Evolutionary conservation across 2,888 invertebrate species (phyloP).

Genomic region (Glomeris marginata): DNA sequence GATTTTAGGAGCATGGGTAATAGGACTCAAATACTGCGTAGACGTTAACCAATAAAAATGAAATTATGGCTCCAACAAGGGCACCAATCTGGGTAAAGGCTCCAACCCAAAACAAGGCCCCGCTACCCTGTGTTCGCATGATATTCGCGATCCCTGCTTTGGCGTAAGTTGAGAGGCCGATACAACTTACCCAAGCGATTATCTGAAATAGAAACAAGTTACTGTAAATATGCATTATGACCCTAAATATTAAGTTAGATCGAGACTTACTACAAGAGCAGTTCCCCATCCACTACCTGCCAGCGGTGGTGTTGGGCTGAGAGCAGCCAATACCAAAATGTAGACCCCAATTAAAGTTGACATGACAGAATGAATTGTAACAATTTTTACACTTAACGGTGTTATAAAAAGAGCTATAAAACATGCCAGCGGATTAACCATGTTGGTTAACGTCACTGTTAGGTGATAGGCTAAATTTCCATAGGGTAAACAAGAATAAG

Average conservation of each 20-base stretch:
- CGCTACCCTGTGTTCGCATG: slow-evolving; percentile 52
- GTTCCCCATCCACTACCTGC: too few species aligned
- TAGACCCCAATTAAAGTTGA: too few species aligned
- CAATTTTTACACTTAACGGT: too few species aligned
- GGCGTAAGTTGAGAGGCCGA: slow-evolving; percentile 54
- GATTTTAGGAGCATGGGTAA: slow-evolving; percentile 3
- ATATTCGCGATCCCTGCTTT: slow-evolving; percentile 62
- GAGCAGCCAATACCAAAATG: too few species aligned
- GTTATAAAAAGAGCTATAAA: too few species aligned
- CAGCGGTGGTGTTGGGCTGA: too few species aligned
- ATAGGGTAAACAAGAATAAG: slow-evolving; percentile 67
- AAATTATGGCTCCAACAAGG: slow-evolving; percentile 50
- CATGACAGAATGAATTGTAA: too few species aligned
- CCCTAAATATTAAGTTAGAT: too few species aligned
- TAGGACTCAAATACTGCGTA: slow-evolving; percentile 20
- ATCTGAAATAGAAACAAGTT: slow-evolving; percentile 37
- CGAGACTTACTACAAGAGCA: too few species aligned
- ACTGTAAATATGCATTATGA: slow-evolving; percentile 24
- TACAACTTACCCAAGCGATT: slow-evolving; percentile 48
- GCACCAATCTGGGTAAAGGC: slow-evolving; percentile 62
- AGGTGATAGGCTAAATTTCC: slow-evolving; percentile 61
- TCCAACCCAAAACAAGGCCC: slow-evolving; percentile 61
- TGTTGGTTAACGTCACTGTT: slow-evolving; percentile 54
- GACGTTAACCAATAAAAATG: slow-evolving; percentile 52
- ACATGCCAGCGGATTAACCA: slow-evolving; percentile 50